Conservation (phyloP, 2,888 invertebrate species). For the Craniophora ligustri region DNA sequence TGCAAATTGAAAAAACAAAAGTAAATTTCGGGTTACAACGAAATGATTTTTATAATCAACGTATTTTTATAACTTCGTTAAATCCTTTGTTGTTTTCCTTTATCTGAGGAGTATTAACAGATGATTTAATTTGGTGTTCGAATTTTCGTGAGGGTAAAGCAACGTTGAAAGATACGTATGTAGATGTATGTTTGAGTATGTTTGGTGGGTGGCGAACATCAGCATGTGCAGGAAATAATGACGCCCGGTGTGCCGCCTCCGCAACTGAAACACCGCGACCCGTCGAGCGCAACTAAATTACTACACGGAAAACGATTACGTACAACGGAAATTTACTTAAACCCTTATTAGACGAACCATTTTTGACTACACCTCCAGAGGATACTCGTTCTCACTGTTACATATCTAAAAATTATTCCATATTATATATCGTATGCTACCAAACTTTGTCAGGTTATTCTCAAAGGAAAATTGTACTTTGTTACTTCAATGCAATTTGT, state of each 20-base stretch:
- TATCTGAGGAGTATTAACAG: neutral
- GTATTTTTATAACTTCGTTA: no score
- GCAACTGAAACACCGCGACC: constrained; percentile 75
- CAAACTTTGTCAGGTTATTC: constrained; percentile 74
- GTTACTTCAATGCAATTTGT: constrained; percentile 83
- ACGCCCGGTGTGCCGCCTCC: constrained; percentile 72
- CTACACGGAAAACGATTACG: constrained; percentile 72
- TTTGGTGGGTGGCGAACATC: constrained; percentile 29
- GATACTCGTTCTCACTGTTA: constrained; percentile 13
- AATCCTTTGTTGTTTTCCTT: no score
- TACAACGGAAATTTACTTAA: constrained; percentile 71
- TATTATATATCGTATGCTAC: constrained; percentile 62
- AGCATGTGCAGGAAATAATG: constrained; percentile 77
- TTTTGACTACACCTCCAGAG: constrained; percentile 22
- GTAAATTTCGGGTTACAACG: no score
- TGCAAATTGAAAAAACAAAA: no score
- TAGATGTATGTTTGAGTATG: constrained; percentile 36
- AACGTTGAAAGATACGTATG: constrained; percentile 18
- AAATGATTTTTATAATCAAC: no score
- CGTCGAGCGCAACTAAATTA: constrained; percentile 69
- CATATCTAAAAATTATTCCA: constrained; percentile 32
- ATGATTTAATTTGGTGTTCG: neutral
- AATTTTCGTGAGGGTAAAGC: neutral
- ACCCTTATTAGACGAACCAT: constrained; percentile 65
- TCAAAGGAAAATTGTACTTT: constrained; percentile 79